Evolutionary conservation across 2,113 vertebrate genomes (phyloP), one percentile per base, ranked within the genome.

Genomic region (Corythornis cristatus): DNA sequence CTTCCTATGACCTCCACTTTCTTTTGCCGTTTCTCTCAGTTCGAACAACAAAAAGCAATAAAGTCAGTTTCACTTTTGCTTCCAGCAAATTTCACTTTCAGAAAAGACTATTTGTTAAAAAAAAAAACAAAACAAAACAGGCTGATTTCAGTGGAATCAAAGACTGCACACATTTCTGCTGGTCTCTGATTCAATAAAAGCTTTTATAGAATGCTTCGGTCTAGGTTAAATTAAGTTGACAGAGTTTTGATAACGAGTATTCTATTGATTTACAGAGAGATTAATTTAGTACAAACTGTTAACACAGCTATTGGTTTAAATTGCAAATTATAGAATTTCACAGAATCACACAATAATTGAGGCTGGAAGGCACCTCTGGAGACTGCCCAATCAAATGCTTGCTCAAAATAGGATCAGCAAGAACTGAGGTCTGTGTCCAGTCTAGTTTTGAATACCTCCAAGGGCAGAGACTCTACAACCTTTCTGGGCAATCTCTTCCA

Each of bases 181-280:
- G 64, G 77, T 56, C 56, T 92, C 82, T 85, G 67, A 90, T 91
- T 96, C 89, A 92, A 87, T 90, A 94, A 87, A 89, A 94, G 60
- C 56, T 77, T 93, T 89, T 65, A 74, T 33, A 85, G 54, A 84
- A 92, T 35, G 54, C 62, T 87, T 65, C 87, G 31, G 51, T 76
- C 48, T 94, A 91, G 40, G 64, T 77, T 90, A 95, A 93, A 92
- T 89, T 93, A 82, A 87, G 29, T 56, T 93, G 86, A 92, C 76
- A 79, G 74, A 76, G 48, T 83, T 92, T 73, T 85, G 86, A 85
- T 89, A 93, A 84, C 2, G 18, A 87, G 90, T 89, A 92, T 72
- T 89, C 61, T 72, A 56, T 83, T 68, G 72, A 93, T 91, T 94
- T 91, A 93, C 54, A 85, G 58, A 87, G 45, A 90, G 58, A 95